Percentiles rank a stretch among this genome's conserved stretches.
phyloP scores from a whole-genome alignment of 2,797 vertebrate genomes.

The Ambastaia sidthimunki region DNA sequence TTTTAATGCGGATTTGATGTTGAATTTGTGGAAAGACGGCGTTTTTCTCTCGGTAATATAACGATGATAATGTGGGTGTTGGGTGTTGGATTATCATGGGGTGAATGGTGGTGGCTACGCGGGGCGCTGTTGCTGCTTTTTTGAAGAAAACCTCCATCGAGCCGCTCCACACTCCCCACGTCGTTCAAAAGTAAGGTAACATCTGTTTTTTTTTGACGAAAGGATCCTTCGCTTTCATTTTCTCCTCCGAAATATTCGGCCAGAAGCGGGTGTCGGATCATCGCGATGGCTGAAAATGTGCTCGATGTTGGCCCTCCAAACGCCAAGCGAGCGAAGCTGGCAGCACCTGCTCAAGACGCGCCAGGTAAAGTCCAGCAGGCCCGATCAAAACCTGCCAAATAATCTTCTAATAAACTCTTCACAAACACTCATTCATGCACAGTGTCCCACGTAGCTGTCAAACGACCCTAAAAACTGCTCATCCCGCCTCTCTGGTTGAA shows the following conservation, averaged over 20 bases:
- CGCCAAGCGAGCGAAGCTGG: conserved; percentile 95
- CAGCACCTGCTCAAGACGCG: conserved; percentile 92
- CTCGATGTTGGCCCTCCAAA: conserved; percentile 94
- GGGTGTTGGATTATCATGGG: conserved; percentile 87
- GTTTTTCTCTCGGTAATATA: conserved; percentile 73
- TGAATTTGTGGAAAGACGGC: conserved; percentile 65
- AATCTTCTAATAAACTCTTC: background rate
- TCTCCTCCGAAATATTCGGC: conserved; percentile 54
- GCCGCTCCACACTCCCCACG: conserved; percentile 64
- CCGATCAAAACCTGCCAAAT: conserved; percentile 5
- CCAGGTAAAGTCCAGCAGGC: conserved; percentile 85
- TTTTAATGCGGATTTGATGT: conserved; percentile 56
- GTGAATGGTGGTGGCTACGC: conserved; percentile 87
- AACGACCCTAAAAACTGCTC: background rate
- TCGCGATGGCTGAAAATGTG: conserved; percentile 93
- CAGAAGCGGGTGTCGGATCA: conserved; percentile 47
- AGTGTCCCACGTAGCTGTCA: background rate
- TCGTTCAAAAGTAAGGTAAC: conserved; percentile 64
- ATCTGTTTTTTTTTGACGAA: conserved; percentile 47
- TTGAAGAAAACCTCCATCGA: conserved; percentile 73
- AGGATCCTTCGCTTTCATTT: conserved; percentile 39
- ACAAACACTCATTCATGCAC: background rate
- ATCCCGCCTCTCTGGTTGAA: background rate
- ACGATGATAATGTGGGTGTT: conserved; percentile 84
- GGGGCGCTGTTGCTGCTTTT: conserved; percentile 92